Base-by-base conservation (phyloP, 2,797 vertebrate species). In the Semotilus atromaculatus region DNA sequence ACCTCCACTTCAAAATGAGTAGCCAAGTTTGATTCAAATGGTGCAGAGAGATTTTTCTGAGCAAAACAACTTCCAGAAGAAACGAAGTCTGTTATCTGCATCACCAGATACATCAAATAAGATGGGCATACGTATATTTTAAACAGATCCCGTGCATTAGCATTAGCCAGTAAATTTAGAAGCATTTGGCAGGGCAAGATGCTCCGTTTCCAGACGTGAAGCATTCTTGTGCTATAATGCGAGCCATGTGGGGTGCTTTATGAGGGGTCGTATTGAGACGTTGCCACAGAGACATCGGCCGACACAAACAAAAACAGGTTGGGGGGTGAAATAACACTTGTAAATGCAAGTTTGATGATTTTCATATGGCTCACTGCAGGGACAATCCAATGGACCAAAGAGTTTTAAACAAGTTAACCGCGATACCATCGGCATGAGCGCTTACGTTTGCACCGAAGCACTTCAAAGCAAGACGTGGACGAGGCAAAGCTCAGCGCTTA, bases 221-320 rank as follows among this genome's bases (percentile, higher is more conserved):
- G 76, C 87, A 91, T 90, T 90, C 89, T 84, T 86, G 40, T 5
- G 43, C 31, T 78, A 91, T 95, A 95, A 95, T 94, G 90, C 79
- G 92, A 95, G 92, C 94, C 94, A 95, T 95, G 94, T 95, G 95
- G 95, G 94, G 94, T 94, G 93, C 92, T 92, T 90, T 89, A 89
- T 90, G 91, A 92, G 89, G 45, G 92, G 92, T 93, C 93, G 90
- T 91, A 88, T 88, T 85, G 90, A 90, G 88, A 86, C 86, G 93
- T 94, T 92, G 91, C 94, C 91, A 94, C 78, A 92, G 94, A 93
- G 86, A 95, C 92, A 86, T 73, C 81, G 89, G 76, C 91, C 90
- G 89, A 93, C 92, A 93, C 60, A 89, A 94, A 94, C 92, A 94
- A 94, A 95, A 91, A 94, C 93, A 94, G 91, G 73, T 48, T 86